Conservation (phyloP, 2,113 vertebrate genomes). For the Oplegnathus fasciatus region DNA sequence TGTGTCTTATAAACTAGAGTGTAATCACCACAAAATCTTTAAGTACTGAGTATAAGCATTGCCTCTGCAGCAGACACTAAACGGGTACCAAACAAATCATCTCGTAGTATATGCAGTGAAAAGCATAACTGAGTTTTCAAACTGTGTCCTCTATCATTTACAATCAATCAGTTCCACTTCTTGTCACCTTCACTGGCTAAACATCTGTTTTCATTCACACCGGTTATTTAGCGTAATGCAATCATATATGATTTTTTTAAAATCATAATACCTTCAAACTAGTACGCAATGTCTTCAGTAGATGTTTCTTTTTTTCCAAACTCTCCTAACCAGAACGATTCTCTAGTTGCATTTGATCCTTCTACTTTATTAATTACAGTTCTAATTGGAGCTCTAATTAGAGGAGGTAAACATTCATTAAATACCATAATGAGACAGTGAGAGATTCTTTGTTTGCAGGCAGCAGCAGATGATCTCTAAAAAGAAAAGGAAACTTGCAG, state of each 20-base stretch:
- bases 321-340: too few relatives aligned
- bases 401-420: neutral
- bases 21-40: neutral
- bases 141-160: neutral
- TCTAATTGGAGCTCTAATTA: neutral
- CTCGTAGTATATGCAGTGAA: neutral
- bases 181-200: neutral
- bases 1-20: neutral
- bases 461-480: neutral
- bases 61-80: conserved; percentile 1
- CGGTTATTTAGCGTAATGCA: neutral
- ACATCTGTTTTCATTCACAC: neutral
- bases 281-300: neutral
- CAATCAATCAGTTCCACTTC: neutral
- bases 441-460: neutral
- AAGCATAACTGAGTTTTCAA: too few relatives aligned
- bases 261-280: neutral
- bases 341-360: neutral
- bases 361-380: neutral
- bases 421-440: neutral
- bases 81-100: neutral
- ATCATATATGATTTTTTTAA: neutral
- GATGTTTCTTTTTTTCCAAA: neutral
- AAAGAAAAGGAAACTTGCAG: neutral
- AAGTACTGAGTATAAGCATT: neutral